Conservation (phyloP, 2,113 vertebrate species). For the Solenodon paradoxus region DNA sequence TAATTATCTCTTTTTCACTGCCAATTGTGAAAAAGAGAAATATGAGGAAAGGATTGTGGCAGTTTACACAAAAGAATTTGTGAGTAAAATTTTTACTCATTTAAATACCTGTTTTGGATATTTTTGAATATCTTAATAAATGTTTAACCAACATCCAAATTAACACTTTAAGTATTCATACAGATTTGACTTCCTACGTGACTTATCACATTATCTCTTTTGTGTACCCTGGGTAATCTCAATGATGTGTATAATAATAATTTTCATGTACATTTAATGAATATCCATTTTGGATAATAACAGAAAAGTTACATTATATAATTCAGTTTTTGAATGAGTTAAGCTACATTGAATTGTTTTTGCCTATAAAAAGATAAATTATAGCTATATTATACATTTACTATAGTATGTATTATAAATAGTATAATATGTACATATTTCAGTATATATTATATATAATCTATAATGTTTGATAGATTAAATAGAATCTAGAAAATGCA, state of each 20-base stretch:
- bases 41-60: neutral
- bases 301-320: neutral
- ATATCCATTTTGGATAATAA: neutral
- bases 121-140: neutral
- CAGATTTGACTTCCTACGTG: neutral
- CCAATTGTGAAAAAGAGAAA: too few relatives aligned
- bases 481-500: neutral
- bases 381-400: neutral
- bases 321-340: neutral
- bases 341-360: neutral
- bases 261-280: neutral
- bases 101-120: neutral
- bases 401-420: neutral
- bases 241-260: neutral
- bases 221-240: neutral
- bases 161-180: neutral
- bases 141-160: neutral
- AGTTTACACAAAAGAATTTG: neutral
- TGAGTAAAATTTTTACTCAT: neutral
- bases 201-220: neutral
- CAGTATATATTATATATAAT: neutral
- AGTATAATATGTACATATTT: neutral
- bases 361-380: neutral
- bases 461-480: neutral
- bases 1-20: too few relatives aligned